These are phyloP conservation scores for Caenorhabditis sp. DNA, from an alignment of 2,888 invertebrate species.

Conservation along the genomic window DNA sequence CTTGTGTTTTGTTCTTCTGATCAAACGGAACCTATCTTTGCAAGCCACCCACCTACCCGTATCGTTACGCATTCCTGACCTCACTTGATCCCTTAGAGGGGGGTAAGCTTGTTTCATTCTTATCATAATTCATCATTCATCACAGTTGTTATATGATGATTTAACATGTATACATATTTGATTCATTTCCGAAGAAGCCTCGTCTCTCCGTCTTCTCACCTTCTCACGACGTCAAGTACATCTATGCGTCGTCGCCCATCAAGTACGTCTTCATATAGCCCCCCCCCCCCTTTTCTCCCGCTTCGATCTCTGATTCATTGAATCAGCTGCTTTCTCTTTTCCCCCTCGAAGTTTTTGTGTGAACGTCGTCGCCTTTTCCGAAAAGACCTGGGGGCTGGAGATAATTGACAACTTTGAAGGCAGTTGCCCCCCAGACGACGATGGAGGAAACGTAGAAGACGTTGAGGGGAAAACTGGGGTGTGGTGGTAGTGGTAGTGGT, in stretches of 20 bases:
- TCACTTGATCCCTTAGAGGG: no score
- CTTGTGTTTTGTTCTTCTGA: no score
- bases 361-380: constrained; percentile 9
- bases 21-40: no score
- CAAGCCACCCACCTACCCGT: no score
- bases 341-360: neutral
- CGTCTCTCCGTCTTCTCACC: neutral
- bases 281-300: neutral
- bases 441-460: constrained; percentile 6
- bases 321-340: constrained; percentile 49
- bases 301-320: constrained; percentile 54
- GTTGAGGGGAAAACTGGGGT: constrained; percentile 11
- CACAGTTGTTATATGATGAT: no score
- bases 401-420: constrained; percentile 12
- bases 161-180: neutral
- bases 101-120: no score
- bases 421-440: constrained; percentile 26
- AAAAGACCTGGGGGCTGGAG: neutral
- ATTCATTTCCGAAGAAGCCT: constrained; percentile 1
- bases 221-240: neutral
- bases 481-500: neutral
- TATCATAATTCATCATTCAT: no score
- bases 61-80: no score
- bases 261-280: constrained; percentile 40
- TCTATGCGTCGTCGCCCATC: constrained; percentile 10